A percentile compares a stretch with the other conserved stretches of the same genome.
Conservation (phyloP, 2,113 vertebrate species). For the Synodontis membranacea region DNA sequence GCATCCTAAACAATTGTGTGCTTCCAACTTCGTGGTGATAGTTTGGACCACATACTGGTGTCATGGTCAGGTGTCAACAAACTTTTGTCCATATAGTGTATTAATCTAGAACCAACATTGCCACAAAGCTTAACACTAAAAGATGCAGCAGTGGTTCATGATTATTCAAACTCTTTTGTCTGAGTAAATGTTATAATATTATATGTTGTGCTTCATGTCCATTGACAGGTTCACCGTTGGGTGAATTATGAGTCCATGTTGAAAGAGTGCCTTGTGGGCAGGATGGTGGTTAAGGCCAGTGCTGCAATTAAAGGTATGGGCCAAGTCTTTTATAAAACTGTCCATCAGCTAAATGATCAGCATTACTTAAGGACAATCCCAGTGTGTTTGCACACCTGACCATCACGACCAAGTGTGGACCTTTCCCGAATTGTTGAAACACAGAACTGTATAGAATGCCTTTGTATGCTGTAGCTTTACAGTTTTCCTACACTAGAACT, state of each 20-base stretch:
- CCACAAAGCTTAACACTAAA: not conserved
- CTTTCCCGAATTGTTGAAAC: not conserved
- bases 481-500: not conserved
- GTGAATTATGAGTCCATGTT: constrained; percentile 99
- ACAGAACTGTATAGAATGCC: not conserved
- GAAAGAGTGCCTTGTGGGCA: constrained; percentile 93
- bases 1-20: no score
- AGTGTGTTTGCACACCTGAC: not conserved
- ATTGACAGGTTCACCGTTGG: constrained; percentile 90
- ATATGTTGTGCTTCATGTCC: not conserved
- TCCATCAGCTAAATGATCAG: not conserved
- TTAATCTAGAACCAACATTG: not conserved
- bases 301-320: constrained; percentile 77
- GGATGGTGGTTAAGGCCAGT: constrained; percentile 79
- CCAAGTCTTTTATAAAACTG: not conserved
- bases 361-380: not conserved
- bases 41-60: no score
- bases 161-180: not conserved
- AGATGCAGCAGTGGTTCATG: not conserved
- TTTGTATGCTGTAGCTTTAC: not conserved
- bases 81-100: no score
- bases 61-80: no score
- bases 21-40: no score
- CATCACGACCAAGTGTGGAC: not conserved
- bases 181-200: not conserved